A percentile compares a stretch with the other conserved stretches of the same genome.
These are phyloP conservation scores for Haliaeetus leucogaster DNA, from an alignment of 2,113 vertebrate genomes.

Conservation along the genomic window DNA sequence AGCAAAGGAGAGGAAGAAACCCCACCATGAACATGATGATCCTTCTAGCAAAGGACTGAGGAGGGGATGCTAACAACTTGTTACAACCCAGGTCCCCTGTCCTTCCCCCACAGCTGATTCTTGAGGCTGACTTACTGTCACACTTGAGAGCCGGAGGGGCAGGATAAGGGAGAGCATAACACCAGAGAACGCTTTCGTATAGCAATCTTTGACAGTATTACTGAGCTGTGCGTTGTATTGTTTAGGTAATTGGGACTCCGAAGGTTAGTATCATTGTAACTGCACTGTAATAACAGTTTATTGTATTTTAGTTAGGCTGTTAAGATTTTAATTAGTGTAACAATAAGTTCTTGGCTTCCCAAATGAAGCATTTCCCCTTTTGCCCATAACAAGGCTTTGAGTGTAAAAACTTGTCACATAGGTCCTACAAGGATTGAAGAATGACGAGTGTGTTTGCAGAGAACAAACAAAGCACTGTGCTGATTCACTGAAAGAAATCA, in stretches of 20 bases:
- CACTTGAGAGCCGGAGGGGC: neutral
- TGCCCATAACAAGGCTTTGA: neutral
- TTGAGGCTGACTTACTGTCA: neutral
- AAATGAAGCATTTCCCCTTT: neutral
- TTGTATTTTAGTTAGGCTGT: neutral
- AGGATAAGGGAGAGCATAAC: neutral
- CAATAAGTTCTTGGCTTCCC: neutral
- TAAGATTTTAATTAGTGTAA: slow-evolving; percentile 20
- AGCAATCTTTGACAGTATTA: neutral
- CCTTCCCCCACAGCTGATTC: neutral
- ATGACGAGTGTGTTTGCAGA: neutral
- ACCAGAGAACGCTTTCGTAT: neutral
- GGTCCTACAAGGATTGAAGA: neutral
- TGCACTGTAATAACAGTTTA: neutral
- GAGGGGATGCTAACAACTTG: neutral
- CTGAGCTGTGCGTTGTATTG: neutral
- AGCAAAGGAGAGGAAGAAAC: neutral
- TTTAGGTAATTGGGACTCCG: neutral
- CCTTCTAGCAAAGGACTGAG: neutral
- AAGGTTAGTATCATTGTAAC: neutral
- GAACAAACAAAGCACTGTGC: neutral
- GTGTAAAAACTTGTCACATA: neutral
- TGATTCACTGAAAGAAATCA: neutral
- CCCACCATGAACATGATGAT: neutral
- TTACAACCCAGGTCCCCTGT: accelerated